Evolutionary conservation across 2,113 vertebrate species (phyloP).

Genomic region (Apteryx mantelli): DNA sequence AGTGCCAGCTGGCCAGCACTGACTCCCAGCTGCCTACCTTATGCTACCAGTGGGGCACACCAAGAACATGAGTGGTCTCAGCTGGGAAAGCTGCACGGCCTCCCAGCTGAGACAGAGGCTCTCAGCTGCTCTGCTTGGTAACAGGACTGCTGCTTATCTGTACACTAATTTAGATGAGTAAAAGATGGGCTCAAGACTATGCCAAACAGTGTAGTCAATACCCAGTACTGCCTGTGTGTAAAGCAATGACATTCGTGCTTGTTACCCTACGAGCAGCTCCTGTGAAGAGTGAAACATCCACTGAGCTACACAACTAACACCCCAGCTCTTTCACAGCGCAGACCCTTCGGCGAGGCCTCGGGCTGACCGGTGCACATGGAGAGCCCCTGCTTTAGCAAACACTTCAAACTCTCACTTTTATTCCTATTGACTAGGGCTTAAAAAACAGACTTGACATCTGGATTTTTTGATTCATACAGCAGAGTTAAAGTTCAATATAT

Average conservation of each 20-base stretch:
- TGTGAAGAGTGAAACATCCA: not conserved
- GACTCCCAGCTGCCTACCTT: not conserved
- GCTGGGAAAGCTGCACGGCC: not conserved
- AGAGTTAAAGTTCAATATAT: slow-evolving; percentile 20
- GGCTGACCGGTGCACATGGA: not conserved
- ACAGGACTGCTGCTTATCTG: not conserved
- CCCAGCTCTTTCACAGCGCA: not conserved
- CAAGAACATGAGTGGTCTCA: not conserved
- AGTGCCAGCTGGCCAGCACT: not conserved
- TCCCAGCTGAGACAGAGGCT: not conserved
- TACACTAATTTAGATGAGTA: not conserved
- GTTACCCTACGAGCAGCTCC: not conserved
- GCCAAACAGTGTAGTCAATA: not conserved
- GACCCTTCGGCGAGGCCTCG: not conserved
- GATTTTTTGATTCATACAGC: slow-evolving; percentile 19
- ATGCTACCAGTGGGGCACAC: not conserved
- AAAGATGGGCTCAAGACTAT: not conserved
- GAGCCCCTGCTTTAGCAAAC: not conserved
- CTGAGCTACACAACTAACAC: not conserved
- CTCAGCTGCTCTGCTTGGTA: not conserved
- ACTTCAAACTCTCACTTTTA: not conserved
- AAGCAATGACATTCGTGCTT: not conserved
- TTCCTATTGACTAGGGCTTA: not conserved
- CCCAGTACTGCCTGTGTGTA: not conserved
- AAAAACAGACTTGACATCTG: not conserved